Evolutionary conservation across 2,113 vertebrate genomes (phyloP), one percentile per base, ranked within the genome.

Genomic region (Laterallus jamaicensis): DNA sequence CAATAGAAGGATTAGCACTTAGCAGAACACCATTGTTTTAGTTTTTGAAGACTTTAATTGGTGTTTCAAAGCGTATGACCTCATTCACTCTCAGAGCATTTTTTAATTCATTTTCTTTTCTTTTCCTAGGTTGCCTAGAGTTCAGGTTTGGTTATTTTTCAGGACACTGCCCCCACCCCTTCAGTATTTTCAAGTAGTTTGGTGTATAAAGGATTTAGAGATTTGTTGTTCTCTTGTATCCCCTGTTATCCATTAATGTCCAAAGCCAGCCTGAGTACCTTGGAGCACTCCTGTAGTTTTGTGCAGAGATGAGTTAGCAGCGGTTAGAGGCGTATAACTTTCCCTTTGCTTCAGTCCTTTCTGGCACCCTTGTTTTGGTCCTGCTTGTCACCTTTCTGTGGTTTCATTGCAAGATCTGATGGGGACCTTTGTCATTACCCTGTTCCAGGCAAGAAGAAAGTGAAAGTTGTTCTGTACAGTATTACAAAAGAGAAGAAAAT

Each of bases 31-130:
- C 25, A 13, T 92, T 92, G 80, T 39, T 88, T 64, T 59, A 75
- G 64, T 56, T 91, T 96, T 77, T 96, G 83, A 92, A 91, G 77
- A 69, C 60, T 78, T 92, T 69, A 92, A 81, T 91, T 94, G 86
- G 55, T 92, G 31, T 94, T 95, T 94, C 83, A 50, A 54, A 79
- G 83, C 54, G 14, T 75, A 22, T 71, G 68, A 73, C 58, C 83
- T 86, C 40, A 59, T 94, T 96, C n/a, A 52, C 12, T 82, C 54
- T 55, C 24, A 79, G 14, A 66, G 11, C 7, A 28, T 90, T 96
- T 92, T 88, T 88, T 88, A 39, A 16, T 93, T 92, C 9, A 20
- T 92, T 95, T 78, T 85, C 55, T 52, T 4, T 74, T 73, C 28
- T 70, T 11, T 49, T 91, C 5, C 0, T 52, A 64, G 52, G 4